Base-by-base conservation (phyloP, 2,888 invertebrate genomes). In the Harpalus rubripes region DNA sequence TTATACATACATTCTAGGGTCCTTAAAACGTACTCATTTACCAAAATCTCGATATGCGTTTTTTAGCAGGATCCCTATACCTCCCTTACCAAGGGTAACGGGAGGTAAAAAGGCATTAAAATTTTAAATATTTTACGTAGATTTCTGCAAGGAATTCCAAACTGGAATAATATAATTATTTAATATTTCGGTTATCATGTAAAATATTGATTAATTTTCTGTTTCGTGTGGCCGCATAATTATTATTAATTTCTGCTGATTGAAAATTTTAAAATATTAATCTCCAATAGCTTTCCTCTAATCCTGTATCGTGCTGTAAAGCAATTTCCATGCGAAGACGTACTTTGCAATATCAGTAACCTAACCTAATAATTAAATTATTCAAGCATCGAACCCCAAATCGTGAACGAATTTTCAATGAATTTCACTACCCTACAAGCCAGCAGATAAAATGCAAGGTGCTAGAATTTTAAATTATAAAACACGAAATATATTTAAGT, bases 281-380 rank as follows among this genome's bases (percentile, higher is more conserved):
- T 63, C 63, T 63, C 22, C 12, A 2, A 52, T 52, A 8, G 44
- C 10, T 12, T 5, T 52, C 32, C 32, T 32, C 18, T 61, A 26
- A 22, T 63, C 12, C 26, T 32, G 10, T 2, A 63, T 7, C 12
- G 16, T 61, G 18, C 6, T 61, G 61, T 18, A 0, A 8, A 5
- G 18, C 16, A 7, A 26, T 63, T 63, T 63, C 26, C 63, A 63
- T 63, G 26, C 26, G n/a, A 59, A 26, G 63, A 61, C 16, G 32
- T 4, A 63, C 26, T 63, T 61, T 4, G n/a, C 63, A 63, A 63
- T 63, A 63, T 63, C 63, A 12, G 32, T 63, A 63, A 63, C 63
- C 22, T 63, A 63, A 63, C 63, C 22, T 63, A 12, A 63, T 63
- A 63, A 63, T 63, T 63, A 63, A 63, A 63, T 63, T 63, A 63